phyloP scores from a whole-genome alignment of 2,797 vertebrate genomes.

The Sternarchorhynchus goeldii region DNA sequence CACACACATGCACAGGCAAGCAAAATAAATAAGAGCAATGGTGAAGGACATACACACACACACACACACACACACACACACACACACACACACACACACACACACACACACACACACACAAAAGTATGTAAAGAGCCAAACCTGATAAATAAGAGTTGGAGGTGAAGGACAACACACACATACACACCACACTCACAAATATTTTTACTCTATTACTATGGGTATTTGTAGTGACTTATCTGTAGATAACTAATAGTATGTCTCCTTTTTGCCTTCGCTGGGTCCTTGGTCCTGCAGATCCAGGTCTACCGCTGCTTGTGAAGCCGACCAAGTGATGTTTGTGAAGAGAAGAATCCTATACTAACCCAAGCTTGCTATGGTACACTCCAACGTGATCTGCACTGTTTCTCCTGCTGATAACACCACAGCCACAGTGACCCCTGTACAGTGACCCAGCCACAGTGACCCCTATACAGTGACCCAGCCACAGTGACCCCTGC shows the following conservation, averaged over 20 bases:
- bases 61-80: neutral
- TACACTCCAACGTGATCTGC: constrained; percentile 49
- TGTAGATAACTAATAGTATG: too few relatives aligned
- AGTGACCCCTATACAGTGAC: too few relatives aligned
- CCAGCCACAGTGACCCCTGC: neutral
- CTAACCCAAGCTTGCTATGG: constrained; percentile 55
- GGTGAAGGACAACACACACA: too few relatives aligned
- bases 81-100: neutral
- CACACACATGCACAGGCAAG: too few relatives aligned
- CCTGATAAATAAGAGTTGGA: too few relatives aligned
- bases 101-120: neutral
- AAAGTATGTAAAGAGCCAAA: too few relatives aligned
- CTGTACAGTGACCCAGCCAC: neutral
- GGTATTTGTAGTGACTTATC: too few relatives aligned
- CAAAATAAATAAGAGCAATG: too few relatives aligned
- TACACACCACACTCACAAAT: too few relatives aligned
- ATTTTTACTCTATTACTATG: too few relatives aligned
- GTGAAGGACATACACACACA: neutral
- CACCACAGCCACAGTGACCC: neutral
- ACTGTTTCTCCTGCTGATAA: constrained; percentile 26
- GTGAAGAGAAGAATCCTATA: constrained; percentile 70
- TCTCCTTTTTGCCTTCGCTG: too few relatives aligned
- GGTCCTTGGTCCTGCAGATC: constrained; percentile 52
- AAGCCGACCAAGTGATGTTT: constrained; percentile 73
- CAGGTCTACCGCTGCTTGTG: constrained; percentile 60